A percentile compares a stretch with the other conserved stretches of the same genome.
Evolutionary conservation across 2,797 vertebrate species (phyloP).

Genomic region (Girardinus metallicus): DNA sequence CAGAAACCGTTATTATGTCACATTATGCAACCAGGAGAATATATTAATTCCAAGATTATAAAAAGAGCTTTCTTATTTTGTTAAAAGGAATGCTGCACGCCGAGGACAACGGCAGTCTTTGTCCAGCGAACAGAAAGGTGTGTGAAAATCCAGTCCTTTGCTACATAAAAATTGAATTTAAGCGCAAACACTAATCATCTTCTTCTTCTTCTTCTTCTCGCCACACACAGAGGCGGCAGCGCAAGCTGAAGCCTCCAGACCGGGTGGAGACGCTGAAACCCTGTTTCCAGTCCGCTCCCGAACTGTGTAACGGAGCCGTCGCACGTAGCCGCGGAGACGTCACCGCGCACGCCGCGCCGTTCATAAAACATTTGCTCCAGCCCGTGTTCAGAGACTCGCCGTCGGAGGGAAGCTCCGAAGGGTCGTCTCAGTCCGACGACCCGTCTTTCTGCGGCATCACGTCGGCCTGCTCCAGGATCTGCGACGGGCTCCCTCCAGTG

Average conservation of each 20-base stretch:
- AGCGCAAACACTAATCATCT: not conserved
- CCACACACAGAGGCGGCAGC: constrained; percentile 64
- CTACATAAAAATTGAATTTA: not conserved
- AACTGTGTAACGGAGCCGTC: constrained; percentile 56
- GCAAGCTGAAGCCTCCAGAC: constrained; percentile 60
- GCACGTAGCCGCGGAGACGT: constrained; percentile 39
- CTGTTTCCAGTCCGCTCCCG: constrained; percentile 40
- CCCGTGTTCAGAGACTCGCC: constrained; percentile 74
- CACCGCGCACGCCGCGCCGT: constrained; percentile 23
- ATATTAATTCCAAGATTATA: not conserved
- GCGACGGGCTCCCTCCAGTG: constrained; percentile 82
- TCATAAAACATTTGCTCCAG: constrained; percentile 43
- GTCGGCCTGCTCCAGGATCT: constrained; percentile 86
- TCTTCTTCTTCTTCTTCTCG: not conserved
- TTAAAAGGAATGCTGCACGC: constrained; percentile 83
- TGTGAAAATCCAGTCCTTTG: constrained; percentile 21
- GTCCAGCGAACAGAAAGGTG: constrained; percentile 90
- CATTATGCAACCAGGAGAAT: not conserved
- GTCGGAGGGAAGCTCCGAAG: constrained; percentile 92
- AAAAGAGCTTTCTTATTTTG: not conserved
- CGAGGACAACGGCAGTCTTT: constrained; percentile 87
- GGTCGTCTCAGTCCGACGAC: constrained; percentile 92
- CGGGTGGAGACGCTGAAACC: constrained; percentile 70
- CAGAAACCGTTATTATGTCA: not conserved
- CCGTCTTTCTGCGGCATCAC: constrained; percentile 94